A percentile compares a stretch with the other conserved stretches of the same genome.
phyloP scores from a whole-genome alignment of 2,797 vertebrate genomes.

The Anniella stebbinsi region DNA sequence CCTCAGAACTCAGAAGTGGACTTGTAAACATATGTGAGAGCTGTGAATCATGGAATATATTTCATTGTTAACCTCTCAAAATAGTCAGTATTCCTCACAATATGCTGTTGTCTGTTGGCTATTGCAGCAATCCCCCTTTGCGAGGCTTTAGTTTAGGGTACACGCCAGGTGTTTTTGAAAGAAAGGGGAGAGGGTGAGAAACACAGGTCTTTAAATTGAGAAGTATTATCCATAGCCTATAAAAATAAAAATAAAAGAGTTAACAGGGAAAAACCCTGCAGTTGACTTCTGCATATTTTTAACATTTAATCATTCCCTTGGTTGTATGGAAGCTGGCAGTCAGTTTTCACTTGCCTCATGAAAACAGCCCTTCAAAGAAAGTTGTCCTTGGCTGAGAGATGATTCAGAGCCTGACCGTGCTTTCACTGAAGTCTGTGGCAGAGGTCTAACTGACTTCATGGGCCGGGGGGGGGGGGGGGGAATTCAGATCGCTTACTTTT shows the following conservation, averaged over 20 bases:
- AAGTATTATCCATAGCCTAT: slow-evolving; percentile 61
- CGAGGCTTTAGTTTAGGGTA: slow-evolving; percentile 66
- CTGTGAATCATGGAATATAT: slow-evolving; percentile 74
- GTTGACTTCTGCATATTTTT: slow-evolving; percentile 70
- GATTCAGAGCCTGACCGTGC: slow-evolving; percentile 44
- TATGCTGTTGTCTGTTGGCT: slow-evolving; percentile 64
- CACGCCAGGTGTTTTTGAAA: slow-evolving; percentile 48
- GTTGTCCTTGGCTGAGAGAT: slow-evolving; percentile 40
- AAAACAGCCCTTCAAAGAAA: slow-evolving; percentile 61
- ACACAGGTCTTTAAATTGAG: slow-evolving; percentile 64
- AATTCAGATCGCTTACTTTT: background rate
- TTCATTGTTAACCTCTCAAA: slow-evolving; percentile 62
- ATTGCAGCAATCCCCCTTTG: slow-evolving; percentile 32
- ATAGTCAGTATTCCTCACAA: slow-evolving; percentile 62
- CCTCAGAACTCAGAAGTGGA: slow-evolving; percentile 50
- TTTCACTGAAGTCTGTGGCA: slow-evolving; percentile 44
- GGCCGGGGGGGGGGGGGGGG: background rate
- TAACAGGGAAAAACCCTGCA: slow-evolving; percentile 68
- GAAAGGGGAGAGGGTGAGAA: slow-evolving; percentile 64
- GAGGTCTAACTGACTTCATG: slow-evolving; percentile 30
- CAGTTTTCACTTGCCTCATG: slow-evolving; percentile 50
- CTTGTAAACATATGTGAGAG: slow-evolving; percentile 66
- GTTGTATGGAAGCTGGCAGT: slow-evolving; percentile 55
- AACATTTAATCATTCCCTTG: slow-evolving; percentile 67
- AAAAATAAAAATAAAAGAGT: slow-evolving; percentile 69